Evolutionary conservation across 2,888 invertebrate species (phyloP).

Genomic region (Eupithecia subfuscata): DNA sequence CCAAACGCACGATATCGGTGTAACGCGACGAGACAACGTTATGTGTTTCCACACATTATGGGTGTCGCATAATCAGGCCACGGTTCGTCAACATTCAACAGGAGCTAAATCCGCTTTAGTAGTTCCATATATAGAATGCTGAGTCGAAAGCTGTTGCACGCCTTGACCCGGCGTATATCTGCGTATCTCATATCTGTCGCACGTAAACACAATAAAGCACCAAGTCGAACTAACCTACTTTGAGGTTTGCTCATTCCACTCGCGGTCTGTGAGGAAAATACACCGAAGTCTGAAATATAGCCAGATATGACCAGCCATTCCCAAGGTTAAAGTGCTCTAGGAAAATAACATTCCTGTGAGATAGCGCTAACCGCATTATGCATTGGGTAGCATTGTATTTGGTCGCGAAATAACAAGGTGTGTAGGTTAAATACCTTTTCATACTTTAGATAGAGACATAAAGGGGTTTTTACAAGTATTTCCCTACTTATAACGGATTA

Average conservation of each 20-base stretch:
- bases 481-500: not conserved
- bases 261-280: conserved; percentile 61
- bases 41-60: conserved; percentile 64
- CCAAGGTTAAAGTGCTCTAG: conserved; percentile 56
- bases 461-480: not conserved
- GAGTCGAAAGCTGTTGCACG: conserved; percentile 78
- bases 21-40: conserved; percentile 56
- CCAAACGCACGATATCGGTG: conserved; percentile 59
- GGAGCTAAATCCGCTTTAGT: conserved; percentile 66
- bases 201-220: conserved; percentile 82
- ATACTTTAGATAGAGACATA: not conserved
- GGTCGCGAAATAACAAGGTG: conserved; percentile 23
- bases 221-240: conserved; percentile 77
- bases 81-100: conserved; percentile 55
- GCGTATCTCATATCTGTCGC: conserved; percentile 80
- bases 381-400: conserved; percentile 42
- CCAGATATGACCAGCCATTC: conserved; percentile 50
- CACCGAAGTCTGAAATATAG: conserved; percentile 54
- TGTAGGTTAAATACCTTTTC: not conserved
- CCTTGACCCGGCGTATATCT: conserved; percentile 78
- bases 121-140: conserved; percentile 71
- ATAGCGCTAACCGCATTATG: conserved; percentile 48
- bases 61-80: conserved; percentile 65
- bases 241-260: conserved; percentile 72
- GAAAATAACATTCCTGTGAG: conserved; percentile 49